phyloP scores from a whole-genome alignment of 2,888 invertebrate genomes.

The Ennomos quercinarius region DNA sequence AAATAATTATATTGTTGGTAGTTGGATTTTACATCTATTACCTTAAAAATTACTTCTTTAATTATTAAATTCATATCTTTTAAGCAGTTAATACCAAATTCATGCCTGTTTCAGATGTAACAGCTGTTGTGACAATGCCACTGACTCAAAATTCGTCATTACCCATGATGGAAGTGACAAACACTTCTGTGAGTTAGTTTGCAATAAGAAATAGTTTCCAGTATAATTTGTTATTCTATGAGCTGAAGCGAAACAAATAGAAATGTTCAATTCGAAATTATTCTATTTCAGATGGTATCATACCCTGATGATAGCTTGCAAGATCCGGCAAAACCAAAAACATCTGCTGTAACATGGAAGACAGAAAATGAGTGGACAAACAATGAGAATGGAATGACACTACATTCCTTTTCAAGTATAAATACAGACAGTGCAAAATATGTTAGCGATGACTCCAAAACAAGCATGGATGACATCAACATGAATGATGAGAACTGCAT shows the following conservation, averaged over 20 bases:
- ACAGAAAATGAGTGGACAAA: conserved; percentile 71
- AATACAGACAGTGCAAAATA: conserved; percentile 72
- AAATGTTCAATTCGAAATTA: background rate
- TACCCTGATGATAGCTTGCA: conserved; percentile 78
- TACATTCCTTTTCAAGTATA: conserved; percentile 70
- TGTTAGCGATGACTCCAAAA: conserved; percentile 78
- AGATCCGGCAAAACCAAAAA: conserved; percentile 79
- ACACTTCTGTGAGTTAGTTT: conserved; percentile 73
- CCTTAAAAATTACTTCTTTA: too few species aligned
- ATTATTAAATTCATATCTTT: too few species aligned
- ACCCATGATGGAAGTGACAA: conserved; percentile 81
- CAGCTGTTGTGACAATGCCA: conserved; percentile 81
- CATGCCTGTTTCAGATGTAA: conserved; percentile 69
- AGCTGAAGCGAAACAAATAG: background rate
- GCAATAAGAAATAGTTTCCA: background rate
- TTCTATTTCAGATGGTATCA: conserved; percentile 65
- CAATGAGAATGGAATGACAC: conserved; percentile 70
- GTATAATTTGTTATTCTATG: background rate
- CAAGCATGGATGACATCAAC: conserved; percentile 77
- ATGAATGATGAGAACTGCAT: conserved; percentile 79
- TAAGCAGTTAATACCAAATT: background rate
- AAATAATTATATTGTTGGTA: too few species aligned
- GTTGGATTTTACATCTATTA: too few species aligned
- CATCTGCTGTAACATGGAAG: conserved; percentile 77
- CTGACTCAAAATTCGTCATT: conserved; percentile 76